Evolutionary conservation across 2,888 invertebrate species (phyloP), one percentile per base, ranked within the genome.

Genomic region (Kryphioiulus occultus): DNA sequence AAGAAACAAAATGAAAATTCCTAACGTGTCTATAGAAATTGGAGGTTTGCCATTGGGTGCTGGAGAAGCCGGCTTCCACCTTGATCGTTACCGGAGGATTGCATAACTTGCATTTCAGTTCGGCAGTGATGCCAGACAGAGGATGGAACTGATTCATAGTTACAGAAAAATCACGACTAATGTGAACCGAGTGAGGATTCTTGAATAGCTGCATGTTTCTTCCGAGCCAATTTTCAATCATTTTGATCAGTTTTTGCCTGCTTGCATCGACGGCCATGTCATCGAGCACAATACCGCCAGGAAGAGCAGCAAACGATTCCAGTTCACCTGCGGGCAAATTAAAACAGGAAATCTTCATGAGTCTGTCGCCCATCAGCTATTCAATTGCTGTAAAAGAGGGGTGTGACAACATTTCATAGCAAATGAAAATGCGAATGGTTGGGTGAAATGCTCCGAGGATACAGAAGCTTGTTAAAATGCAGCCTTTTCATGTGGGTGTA

Each of bases 161-260:
- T 32, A 84, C 35, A 84, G 84, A 32, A 30, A 84, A 84, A 35
- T 35, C 84, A 35, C 84, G 84, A 84, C 84, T 39, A 68, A 68
- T 9, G 22, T 68, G 19, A 68, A 68, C 68, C 26, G 10, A 68
- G 68, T 68, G 68, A 68, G 22, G 22, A 68, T 68, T 68, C 68
- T 68, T 68, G 68, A 68, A 68, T 19, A 9, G 68, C 22, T 26
- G 68, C 22, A 26, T 68, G 68, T 68, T 68, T 9, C 68, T 68
- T 68, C 68, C 10, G 68, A 68, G 68, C 68, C 68, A 68, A 68
- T 26, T 68, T 68, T 26, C 68, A 68, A 68, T 10, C 10, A 1
- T 68, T 68, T 68, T 22, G 22, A 68, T 68, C 68, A 68, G 68
- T 68, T 68, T 68, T 68, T 68, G 68, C 26, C 68, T 68, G 68